Evolutionary conservation across 2,113 vertebrate species (phyloP).

Genomic region (Sphyrna mokarran): DNA sequence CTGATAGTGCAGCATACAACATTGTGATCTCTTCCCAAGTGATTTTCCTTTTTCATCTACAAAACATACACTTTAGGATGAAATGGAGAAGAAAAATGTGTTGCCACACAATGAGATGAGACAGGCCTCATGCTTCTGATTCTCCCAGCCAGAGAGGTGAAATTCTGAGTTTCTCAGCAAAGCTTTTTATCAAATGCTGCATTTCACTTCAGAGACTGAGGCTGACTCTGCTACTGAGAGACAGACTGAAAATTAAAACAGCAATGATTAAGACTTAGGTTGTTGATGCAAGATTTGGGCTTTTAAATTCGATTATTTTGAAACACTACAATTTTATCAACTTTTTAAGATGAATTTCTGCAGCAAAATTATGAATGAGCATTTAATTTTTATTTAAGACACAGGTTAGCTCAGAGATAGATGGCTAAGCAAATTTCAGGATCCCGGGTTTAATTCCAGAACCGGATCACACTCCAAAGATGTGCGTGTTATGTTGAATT

Average conservation of each 20-base stretch:
- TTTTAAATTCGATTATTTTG: neutral
- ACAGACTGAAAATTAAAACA: neutral
- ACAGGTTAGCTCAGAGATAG: neutral
- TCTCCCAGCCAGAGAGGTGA: neutral
- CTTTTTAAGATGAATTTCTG: neutral
- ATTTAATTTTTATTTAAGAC: neutral
- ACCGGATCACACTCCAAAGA: no score
- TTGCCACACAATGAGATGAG: neutral
- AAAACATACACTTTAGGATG: neutral
- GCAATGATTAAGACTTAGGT: neutral
- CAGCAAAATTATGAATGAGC: neutral
- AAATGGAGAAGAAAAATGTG: neutral
- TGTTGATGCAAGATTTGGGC: neutral
- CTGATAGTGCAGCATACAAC: neutral
- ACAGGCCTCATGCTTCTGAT: neutral
- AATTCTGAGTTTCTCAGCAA: neutral
- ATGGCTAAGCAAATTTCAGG: neutral
- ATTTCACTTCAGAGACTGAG: neutral
- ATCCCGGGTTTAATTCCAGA: no score
- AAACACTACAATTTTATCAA: neutral
- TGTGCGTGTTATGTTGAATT: no score
- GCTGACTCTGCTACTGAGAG: neutral
- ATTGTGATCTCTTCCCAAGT: neutral
- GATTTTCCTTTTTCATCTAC: neutral
- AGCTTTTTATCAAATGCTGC: neutral